A percentile compares a stretch with the other conserved stretches of the same genome.
Evolutionary conservation across 2,888 invertebrate genomes (phyloP).

Genomic region (Eremobia ochroleuca): DNA sequence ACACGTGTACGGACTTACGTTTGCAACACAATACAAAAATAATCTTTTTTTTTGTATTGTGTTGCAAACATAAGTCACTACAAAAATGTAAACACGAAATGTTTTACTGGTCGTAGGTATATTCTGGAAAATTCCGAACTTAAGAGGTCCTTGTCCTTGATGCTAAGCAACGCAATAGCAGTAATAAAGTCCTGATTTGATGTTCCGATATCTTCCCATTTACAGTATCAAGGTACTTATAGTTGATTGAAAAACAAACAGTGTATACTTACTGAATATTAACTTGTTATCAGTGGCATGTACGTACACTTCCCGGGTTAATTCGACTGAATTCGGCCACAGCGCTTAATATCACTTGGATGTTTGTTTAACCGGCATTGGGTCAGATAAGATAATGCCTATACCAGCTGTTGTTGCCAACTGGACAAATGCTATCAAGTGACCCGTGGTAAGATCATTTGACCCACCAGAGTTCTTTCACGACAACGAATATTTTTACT

Average conservation of each 20-base stretch:
- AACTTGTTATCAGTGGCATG: constrained; percentile 49
- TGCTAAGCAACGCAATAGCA: constrained; percentile 7
- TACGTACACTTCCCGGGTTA: constrained; percentile 72
- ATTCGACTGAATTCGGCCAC: constrained; percentile 58
- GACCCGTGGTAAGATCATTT: constrained; percentile 65
- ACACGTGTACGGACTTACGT: constrained; percentile 57
- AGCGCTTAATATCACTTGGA: constrained; percentile 60
- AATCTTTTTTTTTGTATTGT: too few relatives aligned
- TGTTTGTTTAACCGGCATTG: constrained; percentile 70
- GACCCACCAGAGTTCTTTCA: constrained; percentile 41
- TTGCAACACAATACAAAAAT: constrained; percentile 32
- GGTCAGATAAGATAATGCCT: constrained; percentile 72
- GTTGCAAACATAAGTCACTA: too few relatives aligned
- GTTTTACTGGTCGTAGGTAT: neutral
- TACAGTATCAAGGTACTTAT: constrained; percentile 32
- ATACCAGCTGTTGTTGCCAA: constrained; percentile 73
- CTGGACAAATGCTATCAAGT: constrained; percentile 64
- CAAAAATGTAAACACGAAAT: constrained; percentile 17
- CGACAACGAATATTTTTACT: constrained; percentile 35
- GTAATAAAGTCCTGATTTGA: constrained; percentile 32
- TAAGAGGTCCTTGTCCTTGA: constrained; percentile 36
- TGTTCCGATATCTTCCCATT: constrained; percentile 46
- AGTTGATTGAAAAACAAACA: constrained; percentile 58
- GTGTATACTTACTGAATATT: constrained; percentile 42
- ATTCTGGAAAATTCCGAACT: constrained; percentile 33